Evolutionary conservation across 2,113 vertebrate genomes (phyloP).

Genomic region (Epinephelus lanceolatus): DNA sequence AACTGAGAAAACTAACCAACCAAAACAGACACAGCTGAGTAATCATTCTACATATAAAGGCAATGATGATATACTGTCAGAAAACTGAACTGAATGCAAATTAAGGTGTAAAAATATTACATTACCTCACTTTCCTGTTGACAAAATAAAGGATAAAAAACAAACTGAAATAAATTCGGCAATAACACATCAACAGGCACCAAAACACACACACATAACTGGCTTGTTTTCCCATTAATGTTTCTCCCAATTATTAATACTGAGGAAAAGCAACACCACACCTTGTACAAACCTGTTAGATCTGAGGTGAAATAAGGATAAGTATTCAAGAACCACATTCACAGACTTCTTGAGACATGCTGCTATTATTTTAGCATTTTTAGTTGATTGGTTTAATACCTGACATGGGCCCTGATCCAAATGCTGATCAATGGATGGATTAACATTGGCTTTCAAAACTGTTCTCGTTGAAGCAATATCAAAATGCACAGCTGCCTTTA

Average conservation of each 20-base stretch:
- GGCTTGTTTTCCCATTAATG: background rate
- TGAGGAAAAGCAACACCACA: background rate
- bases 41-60: constrained; percentile 21
- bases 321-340: background rate
- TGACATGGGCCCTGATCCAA: background rate
- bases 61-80: constrained; percentile 4
- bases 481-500: constrained; percentile 22
- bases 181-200: background rate
- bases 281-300: background rate
- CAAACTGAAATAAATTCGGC: background rate
- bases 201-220: background rate
- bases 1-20: constrained; percentile 34
- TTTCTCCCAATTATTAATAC: background rate
- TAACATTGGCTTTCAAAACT: constrained; percentile 13
- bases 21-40: constrained; percentile 16
- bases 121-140: background rate
- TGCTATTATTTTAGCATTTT: background rate
- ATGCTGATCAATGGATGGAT: background rate
- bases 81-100: constrained; percentile 12
- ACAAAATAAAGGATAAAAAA: background rate
- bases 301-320: background rate
- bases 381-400: constrained; percentile 10
- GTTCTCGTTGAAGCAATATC: constrained; percentile 14
- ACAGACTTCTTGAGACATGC: constrained; percentile 1
- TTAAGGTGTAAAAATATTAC: background rate